Base-by-base conservation (phyloP, 2,113 vertebrate species). In the Colossoma macropomum region DNA sequence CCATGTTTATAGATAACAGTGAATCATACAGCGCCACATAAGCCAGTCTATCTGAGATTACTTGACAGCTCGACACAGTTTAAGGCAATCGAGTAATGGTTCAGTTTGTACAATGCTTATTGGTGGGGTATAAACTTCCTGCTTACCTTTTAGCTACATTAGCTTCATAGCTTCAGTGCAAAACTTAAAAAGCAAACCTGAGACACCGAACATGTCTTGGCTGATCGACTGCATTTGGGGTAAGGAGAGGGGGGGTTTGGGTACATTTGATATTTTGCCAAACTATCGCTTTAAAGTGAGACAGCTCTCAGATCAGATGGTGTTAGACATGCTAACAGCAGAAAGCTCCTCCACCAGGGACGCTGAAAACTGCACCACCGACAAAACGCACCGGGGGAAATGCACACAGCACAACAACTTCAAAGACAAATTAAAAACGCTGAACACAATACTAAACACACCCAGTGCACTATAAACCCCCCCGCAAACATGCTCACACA, bases 321-420 rank as follows among this genome's bases (percentile, higher is more conserved):
- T 72, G 28, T 68, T 72, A 73, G 82, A 84, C 77, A 84, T 56
- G 70, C 48, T 56, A 77, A 71, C 34, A 32, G 81, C 56, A 75
- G 71, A 66, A 80, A 72, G 54, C 23, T 82, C 81, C 41, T 73
- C 56, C 56, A 12, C 3, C 34, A 73, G 75, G 28, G 45, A 78
- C n/a, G 27, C 66, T n/a, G 70, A 73, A 76, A 34, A 80, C 25
- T 63, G 27, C 72, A 23, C 34, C 52, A 48, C 1, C 48, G 90
- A 89, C 79, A 91, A 93, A 63, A 85, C 54, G 85, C 78, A 86
- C 86, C 90, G 72, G 66, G 92, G 91, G 90, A 92, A n/a, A 91
- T 23, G 89, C 84, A 88, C 76, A 87, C 48, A 86, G 88, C 85
- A 91, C 89, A 91, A 91, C 77, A 70, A 83, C 91, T 91, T 92